phyloP scores from a whole-genome alignment of 1,140 invertebrate genomes.

The Conus betulinus region DNA sequence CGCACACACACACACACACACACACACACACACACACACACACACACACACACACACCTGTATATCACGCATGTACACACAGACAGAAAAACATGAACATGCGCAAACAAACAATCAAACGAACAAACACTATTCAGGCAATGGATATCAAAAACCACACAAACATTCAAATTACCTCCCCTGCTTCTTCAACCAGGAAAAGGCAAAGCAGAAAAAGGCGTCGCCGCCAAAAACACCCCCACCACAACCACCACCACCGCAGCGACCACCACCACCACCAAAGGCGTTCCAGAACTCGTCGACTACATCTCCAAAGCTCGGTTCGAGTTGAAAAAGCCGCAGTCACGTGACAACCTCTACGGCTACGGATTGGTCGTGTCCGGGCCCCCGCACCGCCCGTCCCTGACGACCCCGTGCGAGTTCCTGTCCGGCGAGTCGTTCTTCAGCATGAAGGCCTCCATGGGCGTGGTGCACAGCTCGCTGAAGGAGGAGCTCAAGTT shows the following conservation, averaged over 20 bases:
- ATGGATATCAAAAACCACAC: too few species aligned
- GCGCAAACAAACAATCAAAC: too few species aligned
- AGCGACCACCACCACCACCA: neutral
- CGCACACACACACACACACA: too few species aligned
- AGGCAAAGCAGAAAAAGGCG: neutral
- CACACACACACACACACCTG: too few species aligned
- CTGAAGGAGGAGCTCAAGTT: conserved; percentile 64
- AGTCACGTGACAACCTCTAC: conserved; percentile 55
- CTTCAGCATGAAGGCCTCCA: conserved; percentile 59
- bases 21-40: too few species aligned
- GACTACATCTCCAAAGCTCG: conserved; percentile 66
- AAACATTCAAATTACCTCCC: too few species aligned
- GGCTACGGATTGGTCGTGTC: conserved; percentile 66
- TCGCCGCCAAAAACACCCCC: neutral
- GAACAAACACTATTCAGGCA: too few species aligned
- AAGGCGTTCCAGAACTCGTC: conserved; percentile 46
- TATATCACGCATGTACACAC: too few species aligned
- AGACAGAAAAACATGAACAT: too few species aligned
- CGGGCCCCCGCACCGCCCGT: conserved; percentile 56
- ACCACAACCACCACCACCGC: neutral
- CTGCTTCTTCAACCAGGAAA: neutral
- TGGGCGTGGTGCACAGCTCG: conserved; percentile 62
- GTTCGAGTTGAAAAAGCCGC: conserved; percentile 52
- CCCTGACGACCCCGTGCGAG: conserved; percentile 66
- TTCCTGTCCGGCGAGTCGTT: conserved; percentile 59